A percentile compares a stretch with the other conserved stretches of the same genome.
Conservation (phyloP, 2,888 invertebrate species). For the Melinaea menophilus region DNA sequence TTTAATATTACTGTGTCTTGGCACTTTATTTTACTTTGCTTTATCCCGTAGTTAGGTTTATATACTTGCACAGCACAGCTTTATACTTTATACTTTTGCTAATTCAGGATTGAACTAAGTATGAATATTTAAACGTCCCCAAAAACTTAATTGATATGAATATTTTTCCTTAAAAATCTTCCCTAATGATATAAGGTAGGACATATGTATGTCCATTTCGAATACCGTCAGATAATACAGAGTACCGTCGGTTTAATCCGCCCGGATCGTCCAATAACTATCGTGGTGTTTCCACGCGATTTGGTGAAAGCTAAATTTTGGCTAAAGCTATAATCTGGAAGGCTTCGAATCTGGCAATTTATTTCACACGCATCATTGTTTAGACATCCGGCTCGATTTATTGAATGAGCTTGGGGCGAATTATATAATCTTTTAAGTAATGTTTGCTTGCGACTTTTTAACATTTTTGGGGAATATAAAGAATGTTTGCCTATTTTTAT, state of each 20-base stretch:
- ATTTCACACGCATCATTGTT: slow-evolving; percentile 34
- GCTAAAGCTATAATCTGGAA: slow-evolving; percentile 28
- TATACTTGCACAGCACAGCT: no score
- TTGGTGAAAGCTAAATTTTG: slow-evolving; percentile 30
- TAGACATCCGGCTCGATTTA: slow-evolving; percentile 15
- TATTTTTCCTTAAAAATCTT: not conserved
- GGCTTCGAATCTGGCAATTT: slow-evolving; percentile 23
- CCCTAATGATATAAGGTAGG: not conserved
- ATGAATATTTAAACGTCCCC: no score
- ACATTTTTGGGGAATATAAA: not conserved
- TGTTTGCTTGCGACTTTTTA: slow-evolving; percentile 3
- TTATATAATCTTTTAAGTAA: not conserved
- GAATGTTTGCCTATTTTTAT: no score
- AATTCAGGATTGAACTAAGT: no score
- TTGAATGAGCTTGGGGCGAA: not conserved
- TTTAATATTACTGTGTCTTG: no score
- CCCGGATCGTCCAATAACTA: slow-evolving; percentile 34
- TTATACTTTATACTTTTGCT: no score
- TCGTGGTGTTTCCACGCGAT: slow-evolving; percentile 35
- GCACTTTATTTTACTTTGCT: no score
- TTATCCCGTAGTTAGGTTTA: no score
- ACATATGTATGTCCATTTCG: slow-evolving; percentile 10
- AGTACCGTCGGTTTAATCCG: slow-evolving; percentile 26
- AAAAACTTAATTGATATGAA: no score
- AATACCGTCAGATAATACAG: slow-evolving; percentile 27